A percentile compares a stretch with the other conserved stretches of the same genome.
Evolutionary conservation across 1,140 invertebrate genomes (phyloP).

Genomic region (Drosophila pseudoobscura): DNA sequence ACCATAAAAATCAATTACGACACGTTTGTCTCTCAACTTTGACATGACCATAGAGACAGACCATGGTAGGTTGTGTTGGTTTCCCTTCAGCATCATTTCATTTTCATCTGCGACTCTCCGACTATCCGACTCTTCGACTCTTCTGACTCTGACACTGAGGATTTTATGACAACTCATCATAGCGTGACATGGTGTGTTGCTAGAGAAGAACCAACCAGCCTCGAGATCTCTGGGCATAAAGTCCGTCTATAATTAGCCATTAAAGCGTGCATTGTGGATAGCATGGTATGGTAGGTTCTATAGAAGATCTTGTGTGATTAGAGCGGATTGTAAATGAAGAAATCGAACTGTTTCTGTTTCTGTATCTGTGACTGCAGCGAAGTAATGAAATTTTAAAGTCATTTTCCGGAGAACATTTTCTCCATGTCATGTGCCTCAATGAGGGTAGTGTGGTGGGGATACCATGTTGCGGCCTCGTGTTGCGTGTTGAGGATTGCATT

Average conservation of each 20-base stretch:
- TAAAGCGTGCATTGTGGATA: constrained; percentile 76
- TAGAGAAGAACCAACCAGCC: background rate
- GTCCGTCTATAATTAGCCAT: constrained; percentile 78
- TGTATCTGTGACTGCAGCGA: background rate
- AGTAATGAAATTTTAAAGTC: constrained; percentile 39
- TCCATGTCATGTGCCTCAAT: constrained; percentile 57
- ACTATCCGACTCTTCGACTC: constrained; percentile 19
- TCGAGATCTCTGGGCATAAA: constrained; percentile 43
- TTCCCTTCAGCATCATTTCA: background rate
- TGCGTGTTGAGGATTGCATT: constrained; percentile 61
- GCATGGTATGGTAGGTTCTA: constrained; percentile 8
- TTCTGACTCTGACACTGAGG: constrained; percentile 55
- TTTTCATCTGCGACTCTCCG: background rate
- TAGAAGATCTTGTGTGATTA: constrained; percentile 42
- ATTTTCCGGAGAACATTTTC: constrained; percentile 28
- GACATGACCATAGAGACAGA: constrained; percentile 54
- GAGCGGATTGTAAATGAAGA: constrained; percentile 33
- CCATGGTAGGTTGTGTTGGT: constrained; percentile 17
- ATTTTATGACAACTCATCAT: constrained; percentile 82
- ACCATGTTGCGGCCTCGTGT: constrained; percentile 10
- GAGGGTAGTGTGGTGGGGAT: constrained; percentile 35
- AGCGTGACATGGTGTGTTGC: constrained; percentile 60
- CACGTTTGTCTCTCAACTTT: constrained; percentile 77
- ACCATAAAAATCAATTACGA: constrained; percentile 82
- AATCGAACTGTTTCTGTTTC: constrained; percentile 39